Evolutionary conservation across 1,140 invertebrate genomes (phyloP).

Genomic region (Pseudomyrmex flavicornis): DNA sequence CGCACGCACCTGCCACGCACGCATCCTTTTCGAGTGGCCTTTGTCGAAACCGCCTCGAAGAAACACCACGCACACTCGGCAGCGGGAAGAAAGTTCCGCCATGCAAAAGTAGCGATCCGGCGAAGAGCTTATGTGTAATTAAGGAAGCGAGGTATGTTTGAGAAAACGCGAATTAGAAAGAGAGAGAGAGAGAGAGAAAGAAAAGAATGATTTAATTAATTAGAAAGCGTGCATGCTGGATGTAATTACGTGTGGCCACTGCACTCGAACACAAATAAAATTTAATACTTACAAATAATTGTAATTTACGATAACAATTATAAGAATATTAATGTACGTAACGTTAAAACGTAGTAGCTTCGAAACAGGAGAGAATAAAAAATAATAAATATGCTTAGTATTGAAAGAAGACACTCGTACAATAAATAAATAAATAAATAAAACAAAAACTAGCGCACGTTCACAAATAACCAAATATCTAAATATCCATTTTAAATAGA

Average conservation of each 20-base stretch:
- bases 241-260: background rate
- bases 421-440: background rate
- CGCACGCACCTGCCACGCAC: slow-evolving; percentile 82
- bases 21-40: slow-evolving; percentile 78
- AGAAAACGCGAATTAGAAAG: background rate
- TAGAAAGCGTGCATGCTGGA: slow-evolving; percentile 1
- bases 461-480: slow-evolving; percentile 11
- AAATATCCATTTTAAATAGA: background rate
- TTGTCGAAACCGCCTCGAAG: slow-evolving; percentile 74
- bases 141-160: slow-evolving; percentile 25
- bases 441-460: background rate
- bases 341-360: background rate
- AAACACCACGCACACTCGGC: background rate
- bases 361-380: background rate
- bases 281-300: slow-evolving; percentile 11
- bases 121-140: slow-evolving; percentile 40
- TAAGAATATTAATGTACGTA: slow-evolving; percentile 18
- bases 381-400: background rate
- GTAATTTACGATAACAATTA: slow-evolving; percentile 8
- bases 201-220: slow-evolving; percentile 11
- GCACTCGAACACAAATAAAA: background rate
- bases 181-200: background rate
- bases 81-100: slow-evolving; percentile 62
- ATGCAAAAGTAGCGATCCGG: slow-evolving; percentile 55
- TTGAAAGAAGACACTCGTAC: no score